Conservation (phyloP, 2,888 invertebrate species). For the Chloroclysta siterata region DNA sequence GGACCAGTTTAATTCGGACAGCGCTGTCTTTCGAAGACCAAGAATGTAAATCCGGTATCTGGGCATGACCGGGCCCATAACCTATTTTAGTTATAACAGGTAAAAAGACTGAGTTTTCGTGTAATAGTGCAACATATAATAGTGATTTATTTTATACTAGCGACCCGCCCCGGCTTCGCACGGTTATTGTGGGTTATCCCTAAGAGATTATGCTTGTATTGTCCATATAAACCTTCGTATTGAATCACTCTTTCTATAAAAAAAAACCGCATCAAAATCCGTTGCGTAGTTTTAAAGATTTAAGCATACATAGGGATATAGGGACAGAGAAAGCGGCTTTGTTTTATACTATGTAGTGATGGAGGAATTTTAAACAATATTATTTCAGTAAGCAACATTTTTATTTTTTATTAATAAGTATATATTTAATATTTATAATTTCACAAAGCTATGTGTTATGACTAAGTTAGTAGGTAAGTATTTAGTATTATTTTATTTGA, state of each 20-base stretch:
- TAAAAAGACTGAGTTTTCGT: slow-evolving; percentile 37
- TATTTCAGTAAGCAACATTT: background rate
- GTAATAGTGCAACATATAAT: background rate
- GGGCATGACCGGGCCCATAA: too few species aligned
- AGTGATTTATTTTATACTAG: slow-evolving; percentile 6
- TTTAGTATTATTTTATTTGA: background rate
- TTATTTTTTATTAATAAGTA: background rate
- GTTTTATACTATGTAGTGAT: too few species aligned
- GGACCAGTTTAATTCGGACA: slow-evolving; percentile 67
- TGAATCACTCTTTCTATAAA: too few species aligned
- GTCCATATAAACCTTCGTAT: too few species aligned
- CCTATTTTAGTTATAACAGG: slow-evolving; percentile 21
- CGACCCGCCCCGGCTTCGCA: too few species aligned
- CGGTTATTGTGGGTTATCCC: too few species aligned
- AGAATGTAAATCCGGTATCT: slow-evolving; percentile 43
- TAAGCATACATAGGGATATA: too few species aligned
- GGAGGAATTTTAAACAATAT: slow-evolving; percentile 1
- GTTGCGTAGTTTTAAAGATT: too few species aligned
- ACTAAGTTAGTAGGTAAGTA: background rate
- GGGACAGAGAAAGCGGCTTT: too few species aligned
- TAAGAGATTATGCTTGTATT: too few species aligned
- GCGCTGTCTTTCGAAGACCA: slow-evolving; percentile 65
- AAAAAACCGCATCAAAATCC: too few species aligned
- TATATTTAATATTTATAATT: background rate
- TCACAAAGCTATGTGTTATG: too few species aligned